These are phyloP conservation scores for Aphelenchoides besseyi DNA, from an alignment of 1,140 invertebrate genomes.

Conservation along the genomic window DNA sequence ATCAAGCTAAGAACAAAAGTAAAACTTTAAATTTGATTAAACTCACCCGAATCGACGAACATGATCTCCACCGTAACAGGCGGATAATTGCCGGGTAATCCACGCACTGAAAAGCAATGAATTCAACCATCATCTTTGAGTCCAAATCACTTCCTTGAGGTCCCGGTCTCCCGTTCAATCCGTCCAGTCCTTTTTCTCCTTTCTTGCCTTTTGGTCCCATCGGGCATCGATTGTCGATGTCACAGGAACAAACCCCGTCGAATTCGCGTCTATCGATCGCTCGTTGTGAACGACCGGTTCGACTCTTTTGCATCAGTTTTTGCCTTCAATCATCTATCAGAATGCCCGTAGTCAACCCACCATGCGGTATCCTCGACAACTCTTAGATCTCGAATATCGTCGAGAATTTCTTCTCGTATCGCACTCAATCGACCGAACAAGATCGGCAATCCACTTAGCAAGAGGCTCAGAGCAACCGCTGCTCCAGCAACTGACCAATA, in stretches of 20 bases:
- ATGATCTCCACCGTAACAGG: not conserved
- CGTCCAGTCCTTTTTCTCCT: not conserved
- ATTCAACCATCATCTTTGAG: not conserved
- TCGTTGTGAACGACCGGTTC: not conserved
- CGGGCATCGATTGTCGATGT: not conserved
- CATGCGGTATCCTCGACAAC: not conserved
- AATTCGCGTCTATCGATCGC: not conserved
- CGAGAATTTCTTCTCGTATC: not conserved
- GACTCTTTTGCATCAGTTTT: not conserved
- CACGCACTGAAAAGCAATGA: not conserved
- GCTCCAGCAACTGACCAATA: not conserved
- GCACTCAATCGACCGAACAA: not conserved
- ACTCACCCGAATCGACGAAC: not conserved
- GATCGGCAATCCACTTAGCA: not conserved
- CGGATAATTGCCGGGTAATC: not conserved
- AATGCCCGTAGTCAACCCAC: not conserved
- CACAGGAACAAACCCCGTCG: not conserved
- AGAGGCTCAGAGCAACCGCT: not conserved
- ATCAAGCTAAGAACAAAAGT: not conserved
- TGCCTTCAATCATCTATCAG: not conserved
- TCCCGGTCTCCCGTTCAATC: no score
- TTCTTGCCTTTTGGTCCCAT: not conserved
- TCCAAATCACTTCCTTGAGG: no score
- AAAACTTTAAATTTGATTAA: not conserved
- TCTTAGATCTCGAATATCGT: not conserved